Conservation (phyloP, 2,888 invertebrate species). For the Agonopterix arenella region DNA sequence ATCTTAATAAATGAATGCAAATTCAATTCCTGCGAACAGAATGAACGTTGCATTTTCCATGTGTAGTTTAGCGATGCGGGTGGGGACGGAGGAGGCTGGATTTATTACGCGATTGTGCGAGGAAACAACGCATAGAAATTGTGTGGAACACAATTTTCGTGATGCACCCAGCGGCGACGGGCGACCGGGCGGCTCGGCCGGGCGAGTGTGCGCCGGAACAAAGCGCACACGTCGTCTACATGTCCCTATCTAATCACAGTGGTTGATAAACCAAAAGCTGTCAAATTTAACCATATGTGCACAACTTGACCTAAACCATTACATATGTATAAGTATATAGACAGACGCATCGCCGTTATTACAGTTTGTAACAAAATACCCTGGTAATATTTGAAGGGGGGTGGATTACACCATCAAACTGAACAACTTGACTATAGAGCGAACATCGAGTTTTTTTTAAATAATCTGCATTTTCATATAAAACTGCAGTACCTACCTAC, state of each 20-base stretch:
- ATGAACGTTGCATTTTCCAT: slow-evolving; percentile 13
- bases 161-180: slow-evolving; percentile 6
- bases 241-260: neutral
- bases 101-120: slow-evolving; percentile 5
- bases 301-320: too few relatives aligned
- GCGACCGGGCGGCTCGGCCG: neutral
- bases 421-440: too few relatives aligned
- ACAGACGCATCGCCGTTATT: too few relatives aligned
- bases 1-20: slow-evolving; percentile 28
- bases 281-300: too few relatives aligned
- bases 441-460: too few relatives aligned
- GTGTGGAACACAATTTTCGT: slow-evolving; percentile 7
- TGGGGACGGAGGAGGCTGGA: neutral
- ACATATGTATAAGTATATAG: too few relatives aligned
- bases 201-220: neutral
- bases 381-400: too few relatives aligned
- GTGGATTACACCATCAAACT: too few relatives aligned
- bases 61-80: neutral
- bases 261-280: neutral
- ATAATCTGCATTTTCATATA: too few relatives aligned
- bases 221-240: neutral
- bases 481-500: too few relatives aligned
- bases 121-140: slow-evolving; percentile 1
- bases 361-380: too few relatives aligned
- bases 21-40: slow-evolving; percentile 20